Percentiles rank a stretch among this genome's conserved stretches.
phyloP scores from a whole-genome alignment of 2,113 vertebrate genomes.

The Centropus unirufus region DNA sequence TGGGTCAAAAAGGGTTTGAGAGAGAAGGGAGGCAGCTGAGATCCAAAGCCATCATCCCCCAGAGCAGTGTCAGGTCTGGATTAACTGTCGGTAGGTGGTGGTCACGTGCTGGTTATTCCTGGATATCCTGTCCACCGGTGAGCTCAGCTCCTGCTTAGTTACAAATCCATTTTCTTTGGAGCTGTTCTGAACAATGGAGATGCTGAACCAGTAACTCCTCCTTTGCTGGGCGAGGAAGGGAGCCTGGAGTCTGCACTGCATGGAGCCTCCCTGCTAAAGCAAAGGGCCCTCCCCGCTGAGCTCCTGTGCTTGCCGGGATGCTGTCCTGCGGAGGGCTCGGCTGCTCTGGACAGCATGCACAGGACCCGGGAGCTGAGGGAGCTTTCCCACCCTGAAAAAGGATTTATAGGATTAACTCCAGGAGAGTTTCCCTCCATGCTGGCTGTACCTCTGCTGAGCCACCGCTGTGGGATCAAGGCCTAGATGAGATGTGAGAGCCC shows the following conservation, averaged over 20 bases:
- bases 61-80: background rate
- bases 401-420: background rate
- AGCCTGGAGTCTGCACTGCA: background rate
- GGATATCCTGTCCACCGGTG: background rate
- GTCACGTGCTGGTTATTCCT: background rate
- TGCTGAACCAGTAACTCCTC: background rate
- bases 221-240: background rate
- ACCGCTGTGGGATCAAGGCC: rapidly evolving
- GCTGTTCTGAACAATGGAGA: background rate
- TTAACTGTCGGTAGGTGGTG: background rate
- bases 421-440: background rate
- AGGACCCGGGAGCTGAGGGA: background rate
- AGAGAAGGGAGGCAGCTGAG: background rate
- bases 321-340: background rate
- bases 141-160: background rate
- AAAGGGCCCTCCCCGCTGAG: background rate
- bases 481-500: background rate
- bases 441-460: background rate
- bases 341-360: background rate
- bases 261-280: background rate
- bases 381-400: background rate
- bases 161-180: background rate
- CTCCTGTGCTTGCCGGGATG: background rate
- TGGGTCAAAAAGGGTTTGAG: background rate
- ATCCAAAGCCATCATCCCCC: background rate